phyloP scores from a whole-genome alignment of 2,888 invertebrate genomes.

The Mongoloraphidia duomilia region DNA sequence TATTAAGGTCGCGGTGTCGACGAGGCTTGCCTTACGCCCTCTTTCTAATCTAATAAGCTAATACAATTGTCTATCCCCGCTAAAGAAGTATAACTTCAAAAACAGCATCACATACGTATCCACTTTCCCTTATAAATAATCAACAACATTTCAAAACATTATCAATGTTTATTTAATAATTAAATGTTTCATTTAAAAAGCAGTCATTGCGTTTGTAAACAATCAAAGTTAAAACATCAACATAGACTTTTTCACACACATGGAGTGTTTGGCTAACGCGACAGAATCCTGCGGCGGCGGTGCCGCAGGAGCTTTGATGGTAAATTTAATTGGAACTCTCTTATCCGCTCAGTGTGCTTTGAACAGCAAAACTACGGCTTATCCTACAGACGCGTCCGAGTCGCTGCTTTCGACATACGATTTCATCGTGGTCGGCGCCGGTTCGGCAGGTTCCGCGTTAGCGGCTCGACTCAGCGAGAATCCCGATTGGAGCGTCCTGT shows the following conservation, averaged over 20 bases:
- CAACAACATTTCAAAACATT: not conserved
- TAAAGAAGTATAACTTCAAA: too few species aligned
- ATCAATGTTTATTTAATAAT: constrained; percentile 1
- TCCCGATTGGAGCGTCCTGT: constrained; percentile 19
- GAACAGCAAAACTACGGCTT: not conserved
- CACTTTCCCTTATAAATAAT: too few species aligned
- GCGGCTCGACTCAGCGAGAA: constrained; percentile 22
- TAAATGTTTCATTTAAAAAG: not conserved
- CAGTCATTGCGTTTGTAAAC: constrained; percentile 17
- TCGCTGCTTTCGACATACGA: constrained; percentile 24
- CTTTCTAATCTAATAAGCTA: too few species aligned
- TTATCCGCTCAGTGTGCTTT: constrained; percentile 3
- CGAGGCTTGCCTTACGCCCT: too few species aligned
- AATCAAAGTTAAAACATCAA: constrained; percentile 1
- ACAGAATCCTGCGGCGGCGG: constrained; percentile 3
- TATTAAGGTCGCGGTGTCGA: too few species aligned
- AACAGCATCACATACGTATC: too few species aligned
- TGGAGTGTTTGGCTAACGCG: constrained; percentile 4
- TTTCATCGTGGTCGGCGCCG: constrained; percentile 34
- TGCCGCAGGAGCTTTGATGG: constrained; percentile 1
- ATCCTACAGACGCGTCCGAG: not conserved
- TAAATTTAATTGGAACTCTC: constrained; percentile 1
- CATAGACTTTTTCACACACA: not conserved
- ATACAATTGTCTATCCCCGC: too few species aligned
- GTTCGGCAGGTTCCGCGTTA: constrained; percentile 26